Evolutionary conservation across 2,888 invertebrate genomes (phyloP), one percentile per base, ranked within the genome.

Genomic region (Esperia sulphurella): DNA sequence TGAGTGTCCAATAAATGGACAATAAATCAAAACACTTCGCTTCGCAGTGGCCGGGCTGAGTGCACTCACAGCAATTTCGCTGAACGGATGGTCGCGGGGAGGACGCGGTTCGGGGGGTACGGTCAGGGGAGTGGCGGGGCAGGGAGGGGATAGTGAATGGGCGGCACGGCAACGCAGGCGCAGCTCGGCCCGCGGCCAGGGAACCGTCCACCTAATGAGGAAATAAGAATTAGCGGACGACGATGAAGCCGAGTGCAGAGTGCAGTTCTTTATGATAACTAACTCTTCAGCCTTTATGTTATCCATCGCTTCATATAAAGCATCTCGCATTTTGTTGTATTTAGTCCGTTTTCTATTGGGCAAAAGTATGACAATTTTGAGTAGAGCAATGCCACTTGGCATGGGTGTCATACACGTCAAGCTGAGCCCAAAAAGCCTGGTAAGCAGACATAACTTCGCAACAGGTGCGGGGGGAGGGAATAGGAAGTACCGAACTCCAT

Each of bases 221-320:
- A 89, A 87, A 87, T 84, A 88, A 71, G 83, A 88, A 89, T 89
- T 89, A 89, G 83, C 84, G 74, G 77, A 72, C 79, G 78, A 75
- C 79, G 77, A 74, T 75, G n/a, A n/a, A n/a, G n/a, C n/a, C n/a
- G n/a, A n/a, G n/a, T n/a, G 73, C 70, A 63, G 68, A 78, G 63
- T 83, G 83, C 83, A 83, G 67, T 81, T 78, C 81, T 83, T 79
- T 74, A 77, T 75, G 65, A 65, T 68, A 50, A 46, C 40, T 39
- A 10, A 37, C 33, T 44, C 43, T 47, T 37, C 5, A 38, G 14
- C 8, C 14, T 37, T 37, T 10, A 37, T 31, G 9, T 2, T 8
- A 31, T 31, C 8, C 31, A 10, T 31, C 31, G 31, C 10, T 10
- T 31, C 31, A 10, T 31, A 8, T 7, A 31, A 31, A 31, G 31